Evolutionary conservation across 2,113 vertebrate genomes (phyloP).

Genomic region (Carlito syrichta): DNA sequence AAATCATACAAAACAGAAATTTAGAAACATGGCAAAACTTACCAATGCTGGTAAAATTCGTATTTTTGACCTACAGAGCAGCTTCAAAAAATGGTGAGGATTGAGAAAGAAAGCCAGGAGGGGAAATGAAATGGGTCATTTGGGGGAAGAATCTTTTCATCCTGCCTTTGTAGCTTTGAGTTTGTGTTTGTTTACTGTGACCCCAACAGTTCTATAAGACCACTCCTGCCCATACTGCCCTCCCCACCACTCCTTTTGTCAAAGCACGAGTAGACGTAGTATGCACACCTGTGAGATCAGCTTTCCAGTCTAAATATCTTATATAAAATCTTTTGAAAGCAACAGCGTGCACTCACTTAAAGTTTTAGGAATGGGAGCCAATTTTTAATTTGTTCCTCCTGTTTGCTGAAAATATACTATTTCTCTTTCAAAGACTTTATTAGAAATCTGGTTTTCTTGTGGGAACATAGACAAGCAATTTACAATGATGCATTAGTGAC

Average conservation of each 20-base stretch:
- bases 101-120: background rate
- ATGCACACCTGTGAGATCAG: conserved; percentile 66
- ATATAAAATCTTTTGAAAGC: conserved; percentile 68
- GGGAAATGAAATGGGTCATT: background rate
- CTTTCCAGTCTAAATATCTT: conserved; percentile 65
- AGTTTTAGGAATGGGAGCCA: conserved; percentile 66
- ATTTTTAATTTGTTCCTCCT: conserved; percentile 76
- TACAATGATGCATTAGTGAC: conserved; percentile 64
- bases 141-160: background rate
- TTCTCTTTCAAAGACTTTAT: conserved; percentile 71
- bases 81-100: background rate
- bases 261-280: conserved; percentile 4
- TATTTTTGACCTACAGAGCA: background rate
- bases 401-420: conserved; percentile 68
- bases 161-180: background rate
- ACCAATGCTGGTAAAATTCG: background rate
- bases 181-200: background rate
- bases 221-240: background rate
- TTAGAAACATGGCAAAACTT: background rate
- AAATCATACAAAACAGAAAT: background rate
- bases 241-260: background rate
- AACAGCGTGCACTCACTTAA: conserved; percentile 56
- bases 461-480: conserved; percentile 64
- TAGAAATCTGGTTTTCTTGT: conserved; percentile 67
- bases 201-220: background rate